Base-by-base conservation (phyloP, 2,113 vertebrate genomes). In the Gadus chalcogrammus region DNA sequence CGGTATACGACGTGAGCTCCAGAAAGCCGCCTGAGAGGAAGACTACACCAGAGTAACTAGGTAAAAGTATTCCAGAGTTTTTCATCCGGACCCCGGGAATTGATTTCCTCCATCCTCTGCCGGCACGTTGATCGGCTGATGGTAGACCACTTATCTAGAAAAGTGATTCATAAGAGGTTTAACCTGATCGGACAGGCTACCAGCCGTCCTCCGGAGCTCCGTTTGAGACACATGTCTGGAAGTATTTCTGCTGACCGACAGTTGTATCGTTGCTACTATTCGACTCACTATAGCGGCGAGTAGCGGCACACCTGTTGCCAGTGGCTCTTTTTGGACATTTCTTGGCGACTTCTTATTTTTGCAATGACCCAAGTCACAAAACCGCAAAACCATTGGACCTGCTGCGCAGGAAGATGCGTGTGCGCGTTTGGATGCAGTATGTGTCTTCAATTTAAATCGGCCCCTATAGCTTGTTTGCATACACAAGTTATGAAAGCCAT, bases 301-400 rank as follows among this genome's bases (percentile, higher is more conserved):
- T 61, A 35, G 31, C 5, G 52, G 75, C 84, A 88, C 89, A 91
- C 90, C 88, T 91, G 90, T 87, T 87, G 68, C 68, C 67, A 65
- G 62, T 83, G 76, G 75, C 75, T 68, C 74, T 87, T 87, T 88
- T 87, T 82, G 81, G 77, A 77, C 52, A 79, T 18, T 56, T 56
- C 13, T 31, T 65, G 20, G 62, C 67, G 75, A 55, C 48, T 48
- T 35, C 63, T 65, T 11, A 28, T 16, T n/a, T 59, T 61, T 31
- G 38, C 28, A 48, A 61, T 15, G 18, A 7, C 5, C 31, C 18
- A 55, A 28, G 68, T 66, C 67, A 28, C 9, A 48, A 35, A 35
- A 5, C 31, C 31, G 31, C 31, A 5, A 35, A 24, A 24, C 20
- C 31, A 35, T 35, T 7, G 2, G 31, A 35, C 31, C 31, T 35